Evolutionary conservation across 2,797 vertebrate species (phyloP).

Genomic region (Halcyon badia): DNA sequence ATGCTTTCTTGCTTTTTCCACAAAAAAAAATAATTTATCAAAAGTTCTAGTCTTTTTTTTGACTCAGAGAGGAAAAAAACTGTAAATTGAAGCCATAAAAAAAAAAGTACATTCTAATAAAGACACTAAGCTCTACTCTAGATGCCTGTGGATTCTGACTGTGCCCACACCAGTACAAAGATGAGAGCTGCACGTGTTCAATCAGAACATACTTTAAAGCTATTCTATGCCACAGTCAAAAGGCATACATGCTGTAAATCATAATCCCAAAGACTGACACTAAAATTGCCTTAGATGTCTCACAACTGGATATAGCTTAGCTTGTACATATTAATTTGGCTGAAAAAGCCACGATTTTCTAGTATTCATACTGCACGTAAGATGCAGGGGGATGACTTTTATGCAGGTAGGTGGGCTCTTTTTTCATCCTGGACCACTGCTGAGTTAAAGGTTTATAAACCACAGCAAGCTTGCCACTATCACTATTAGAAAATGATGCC

Average conservation of each 20-base stretch:
- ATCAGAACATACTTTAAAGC: conserved; percentile 13
- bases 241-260: conserved; percentile 9
- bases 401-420: conserved; percentile 15
- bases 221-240: not conserved
- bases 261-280: not conserved
- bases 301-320: not conserved
- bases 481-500: not conserved
- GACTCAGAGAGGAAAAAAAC: not conserved
- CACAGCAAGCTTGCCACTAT: conserved; percentile 7
- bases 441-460: conserved; percentile 45
- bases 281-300: conserved; percentile 34
- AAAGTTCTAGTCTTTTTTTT: not conserved
- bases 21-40: not conserved
- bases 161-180: not conserved
- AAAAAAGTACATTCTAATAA: not conserved
- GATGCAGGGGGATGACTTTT: not conserved
- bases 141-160: not conserved
- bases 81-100: not conserved
- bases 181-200: not conserved
- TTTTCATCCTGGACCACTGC: not conserved
- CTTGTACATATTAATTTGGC: conserved; percentile 37
- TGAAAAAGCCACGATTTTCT: not conserved
- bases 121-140: not conserved
- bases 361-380: conserved; percentile 1
- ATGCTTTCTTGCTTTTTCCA: not conserved